Evolutionary conservation across 2,797 vertebrate genomes (phyloP), one percentile per base, ranked within the genome.

Genomic region (Limnodromus scolopaceus): DNA sequence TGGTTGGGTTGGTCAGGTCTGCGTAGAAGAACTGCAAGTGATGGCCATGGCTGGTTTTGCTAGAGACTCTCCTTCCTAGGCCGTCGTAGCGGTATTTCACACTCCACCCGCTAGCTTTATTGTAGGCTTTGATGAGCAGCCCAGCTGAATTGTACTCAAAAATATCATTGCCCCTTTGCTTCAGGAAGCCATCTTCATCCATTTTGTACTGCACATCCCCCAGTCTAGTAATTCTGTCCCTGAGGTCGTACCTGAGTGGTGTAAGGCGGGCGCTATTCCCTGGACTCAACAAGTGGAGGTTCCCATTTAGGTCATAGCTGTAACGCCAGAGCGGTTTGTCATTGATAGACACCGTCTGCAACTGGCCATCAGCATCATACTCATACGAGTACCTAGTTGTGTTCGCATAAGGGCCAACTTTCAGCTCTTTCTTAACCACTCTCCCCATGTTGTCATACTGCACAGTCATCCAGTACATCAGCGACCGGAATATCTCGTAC

Each of bases 381-480:
- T 99, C 99, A 1, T 99, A 99, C 0, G 99, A 98, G 92, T 99
- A 99, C 61, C 99, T 99, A 0, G 99, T 99, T 36, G 99, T 99
- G 97, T 99, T 99, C 89, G 99, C 99, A 0, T 99, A 99, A 30
- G 99, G 99, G 4, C 99, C 99, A 7, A 99, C 99, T 93, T 99
- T 99, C 18, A 99, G 97, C 96, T 99, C 99, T 93, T 99, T 99
- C 96, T 99, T 99, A 69, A 99, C 99, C 18, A 99, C 99, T 34
- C 99, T 98, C 3, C 99, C 99, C 99, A 99, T 99, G 96, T 99
- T 99, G 97, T 99, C 99, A 2, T 99, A 99, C 91, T 99, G 99
- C 88, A 99, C 99, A 19, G 99, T 99, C 99, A 99, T 99, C 99
- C 99, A 99, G 97, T 99, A 99, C 99, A 99, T 99, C 65, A 99